Conservation (phyloP, 1,140 invertebrate genomes). For the Dreissena rostriformis region DNA sequence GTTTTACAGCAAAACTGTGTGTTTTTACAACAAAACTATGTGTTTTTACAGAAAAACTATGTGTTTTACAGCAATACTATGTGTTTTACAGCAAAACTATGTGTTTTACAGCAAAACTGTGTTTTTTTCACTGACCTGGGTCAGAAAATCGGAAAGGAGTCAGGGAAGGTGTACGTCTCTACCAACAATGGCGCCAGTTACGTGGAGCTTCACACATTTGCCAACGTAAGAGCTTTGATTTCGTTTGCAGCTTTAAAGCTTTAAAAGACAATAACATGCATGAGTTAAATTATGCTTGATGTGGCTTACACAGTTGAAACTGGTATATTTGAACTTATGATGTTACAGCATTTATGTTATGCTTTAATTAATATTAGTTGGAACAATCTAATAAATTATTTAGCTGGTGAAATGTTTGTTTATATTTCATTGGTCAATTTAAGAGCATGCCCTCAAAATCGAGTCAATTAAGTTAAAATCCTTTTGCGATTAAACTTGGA, state of each 20-base stretch:
- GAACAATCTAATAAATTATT: no score
- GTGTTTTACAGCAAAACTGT: conserved; percentile 66
- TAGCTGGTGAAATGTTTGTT: no score
- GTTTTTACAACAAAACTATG: no score
- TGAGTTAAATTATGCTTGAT: neutral
- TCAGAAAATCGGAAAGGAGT: conserved; percentile 68
- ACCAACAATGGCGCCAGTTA: conserved; percentile 73
- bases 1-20: no score
- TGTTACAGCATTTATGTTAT: neutral
- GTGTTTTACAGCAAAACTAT: neutral
- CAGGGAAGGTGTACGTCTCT: conserved; percentile 74
- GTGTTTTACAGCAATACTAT: no score
- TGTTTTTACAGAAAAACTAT: no score
- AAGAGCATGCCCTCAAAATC: neutral
- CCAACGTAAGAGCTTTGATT: conserved; percentile 59
- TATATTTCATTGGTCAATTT: neutral
- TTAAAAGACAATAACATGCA: neutral
- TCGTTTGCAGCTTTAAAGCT: neutral
- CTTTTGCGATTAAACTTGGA: neutral
- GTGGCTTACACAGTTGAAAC: neutral
- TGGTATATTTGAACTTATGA: neutral
- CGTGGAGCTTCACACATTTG: conserved; percentile 76
- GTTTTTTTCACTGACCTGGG: conserved; percentile 76
- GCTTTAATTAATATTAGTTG: no score
- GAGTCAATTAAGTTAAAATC: no score